Evolutionary conservation across 1,140 invertebrate genomes (phyloP), one percentile per base, ranked within the genome.

Genomic region (Pseudomyrmex concolor): DNA sequence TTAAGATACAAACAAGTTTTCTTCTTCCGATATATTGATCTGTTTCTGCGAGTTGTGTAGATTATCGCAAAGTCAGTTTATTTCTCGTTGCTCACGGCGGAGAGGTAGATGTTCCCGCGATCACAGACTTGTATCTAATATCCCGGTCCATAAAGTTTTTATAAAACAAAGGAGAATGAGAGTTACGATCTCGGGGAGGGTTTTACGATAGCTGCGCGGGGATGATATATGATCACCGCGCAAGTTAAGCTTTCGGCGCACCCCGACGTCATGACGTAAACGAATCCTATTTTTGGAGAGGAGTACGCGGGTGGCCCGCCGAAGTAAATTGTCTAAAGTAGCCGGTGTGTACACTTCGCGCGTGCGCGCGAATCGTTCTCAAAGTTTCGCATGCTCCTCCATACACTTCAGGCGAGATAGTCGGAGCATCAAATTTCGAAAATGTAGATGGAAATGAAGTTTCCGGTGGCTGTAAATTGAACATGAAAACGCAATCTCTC

Each of bases 181-280:
- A 82, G 51, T 66, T 86, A 68, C 17, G 59, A 43, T 13, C 45
- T 62, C 13, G 10, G 12, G 15, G 50, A 83, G 78, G 8, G 34
- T 57, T 64, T 57, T 22, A 54, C 62, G 54, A 70, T 10, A 9
- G 22, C 50, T 12, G 5, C 5, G 66, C 12, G 13, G 71, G 15
- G 57, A 89, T 89, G 85, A 89, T 86, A 85, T 89, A 89, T 67
- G 78, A 87, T 83, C 59, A 59, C 71, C 13, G 62, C 87, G 74
- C n/a, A n/a, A 89, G 87, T 89, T 86, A 84, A 89, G 88, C 84
- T 89, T 89, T 88, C 87, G 68, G 62, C 51, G 74, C 45, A 34
- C 15, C 19, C 63, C 71, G 22, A 34, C 34, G 34, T 34, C 34
- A 34, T 74, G 72, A 86, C 60, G 70, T 66, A 80, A 73, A 86